phyloP scores from a whole-genome alignment of 2,888 invertebrate genomes.

The Diarsia rubi region DNA sequence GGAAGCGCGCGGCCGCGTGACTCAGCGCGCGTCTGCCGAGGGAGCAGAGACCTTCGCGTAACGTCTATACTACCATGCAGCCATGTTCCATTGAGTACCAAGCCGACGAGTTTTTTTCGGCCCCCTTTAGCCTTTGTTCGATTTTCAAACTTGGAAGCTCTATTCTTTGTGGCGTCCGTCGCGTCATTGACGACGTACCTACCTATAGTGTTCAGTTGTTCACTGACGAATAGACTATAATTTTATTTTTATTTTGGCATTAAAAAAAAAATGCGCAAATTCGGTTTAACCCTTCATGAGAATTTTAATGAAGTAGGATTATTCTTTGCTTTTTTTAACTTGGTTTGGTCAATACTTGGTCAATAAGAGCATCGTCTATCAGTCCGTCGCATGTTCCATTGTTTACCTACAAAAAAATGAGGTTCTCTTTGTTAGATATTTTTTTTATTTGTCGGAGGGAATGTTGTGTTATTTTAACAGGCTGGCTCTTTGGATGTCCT shows the following conservation, averaged over 20 bases:
- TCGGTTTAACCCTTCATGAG: constrained; percentile 2
- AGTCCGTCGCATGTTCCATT: constrained; percentile 66
- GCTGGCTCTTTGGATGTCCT: constrained; percentile 42
- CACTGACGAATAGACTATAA: constrained; percentile 12
- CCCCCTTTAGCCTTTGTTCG: constrained; percentile 66
- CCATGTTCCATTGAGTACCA: constrained; percentile 69
- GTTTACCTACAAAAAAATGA: constrained; percentile 64
- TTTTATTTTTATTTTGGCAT: constrained; percentile 1
- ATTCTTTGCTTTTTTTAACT: constrained; percentile 18
- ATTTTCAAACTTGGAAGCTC: constrained; percentile 55
- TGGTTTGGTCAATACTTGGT: constrained; percentile 47
- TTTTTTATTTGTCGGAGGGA: constrained; percentile 60
- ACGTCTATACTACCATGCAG: constrained; percentile 66
- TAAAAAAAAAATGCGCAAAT: background rate
- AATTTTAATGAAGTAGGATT: background rate
- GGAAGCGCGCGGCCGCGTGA: constrained; percentile 89
- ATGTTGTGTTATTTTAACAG: constrained; percentile 64
- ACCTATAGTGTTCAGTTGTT: constrained; percentile 15
- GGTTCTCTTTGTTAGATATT: constrained; percentile 64
- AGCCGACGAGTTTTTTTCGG: constrained; percentile 56
- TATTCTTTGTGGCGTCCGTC: constrained; percentile 60
- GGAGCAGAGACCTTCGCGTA: constrained; percentile 86
- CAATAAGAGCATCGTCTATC: constrained; percentile 52
- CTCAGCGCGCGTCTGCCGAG: constrained; percentile 87
- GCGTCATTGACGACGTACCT: constrained; percentile 64